A percentile compares a stretch with the other conserved stretches of the same genome.
These are phyloP conservation scores for Ceyx cyanopectus DNA, from an alignment of 2,113 vertebrate species.

Conservation along the genomic window DNA sequence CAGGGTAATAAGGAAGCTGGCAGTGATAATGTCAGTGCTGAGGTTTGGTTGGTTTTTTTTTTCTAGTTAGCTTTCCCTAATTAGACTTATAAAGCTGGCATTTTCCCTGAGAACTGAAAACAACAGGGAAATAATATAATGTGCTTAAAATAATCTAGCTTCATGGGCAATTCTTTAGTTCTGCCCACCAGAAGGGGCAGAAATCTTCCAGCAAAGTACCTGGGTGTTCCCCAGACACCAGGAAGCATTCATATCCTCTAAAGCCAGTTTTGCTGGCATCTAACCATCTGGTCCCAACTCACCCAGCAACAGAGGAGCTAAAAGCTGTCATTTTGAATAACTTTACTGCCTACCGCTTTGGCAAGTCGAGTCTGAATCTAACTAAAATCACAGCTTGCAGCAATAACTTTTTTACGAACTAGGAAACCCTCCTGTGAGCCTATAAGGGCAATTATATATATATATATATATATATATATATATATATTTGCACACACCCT, in stretches of 20 bases:
- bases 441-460: background rate
- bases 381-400: constrained; percentile 39
- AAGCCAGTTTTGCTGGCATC: constrained; percentile 2
- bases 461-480: background rate
- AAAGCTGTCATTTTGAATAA: constrained; percentile 39
- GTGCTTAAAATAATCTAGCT: background rate
- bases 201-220: background rate
- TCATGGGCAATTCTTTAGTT: background rate
- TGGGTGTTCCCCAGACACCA: background rate
- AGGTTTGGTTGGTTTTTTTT: background rate
- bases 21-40: background rate
- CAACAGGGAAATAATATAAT: background rate
- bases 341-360: constrained; percentile 10
- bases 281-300: background rate
- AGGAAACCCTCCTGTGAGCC: background rate
- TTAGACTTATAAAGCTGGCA: background rate
- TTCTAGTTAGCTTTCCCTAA: background rate
- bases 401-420: constrained; percentile 41
- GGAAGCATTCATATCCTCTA: background rate
- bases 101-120: background rate
- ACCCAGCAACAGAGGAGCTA: constrained; percentile 31
- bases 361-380: constrained; percentile 8
- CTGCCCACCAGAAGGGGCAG: background rate
- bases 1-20: background rate
- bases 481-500: background rate